A percentile compares a stretch with the other conserved stretches of the same genome.
Evolutionary conservation across 1,140 invertebrate genomes (phyloP).

Genomic region (Fopius arisanus): DNA sequence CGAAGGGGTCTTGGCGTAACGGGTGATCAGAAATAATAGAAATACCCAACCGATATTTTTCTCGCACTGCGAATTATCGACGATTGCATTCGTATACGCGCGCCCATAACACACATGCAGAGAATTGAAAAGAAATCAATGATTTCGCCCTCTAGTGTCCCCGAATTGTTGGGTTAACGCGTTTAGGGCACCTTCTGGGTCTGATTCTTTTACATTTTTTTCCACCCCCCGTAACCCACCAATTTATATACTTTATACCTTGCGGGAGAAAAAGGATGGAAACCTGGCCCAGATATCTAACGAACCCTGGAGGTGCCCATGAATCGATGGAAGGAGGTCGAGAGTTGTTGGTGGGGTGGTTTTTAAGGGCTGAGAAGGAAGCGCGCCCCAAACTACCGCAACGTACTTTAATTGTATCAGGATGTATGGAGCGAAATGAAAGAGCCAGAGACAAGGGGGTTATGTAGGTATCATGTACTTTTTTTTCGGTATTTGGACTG

Average conservation of each 20-base stretch:
- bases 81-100: slow-evolving; percentile 22
- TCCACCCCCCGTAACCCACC: slow-evolving; percentile 21
- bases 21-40: slow-evolving; percentile 20
- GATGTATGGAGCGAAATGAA: slow-evolving; percentile 26
- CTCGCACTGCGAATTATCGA: slow-evolving; percentile 23
- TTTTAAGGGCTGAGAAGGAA: too few species aligned
- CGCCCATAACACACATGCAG: slow-evolving; percentile 8
- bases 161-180: slow-evolving; percentile 20
- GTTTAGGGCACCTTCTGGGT: slow-evolving; percentile 12
- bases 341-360: slow-evolving; percentile 18
- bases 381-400: slow-evolving; percentile 43
- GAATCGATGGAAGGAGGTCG: slow-evolving; percentile 48
- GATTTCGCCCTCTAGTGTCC: slow-evolving; percentile 31
- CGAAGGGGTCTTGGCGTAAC: slow-evolving; percentile 21
- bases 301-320: slow-evolving; percentile 38
- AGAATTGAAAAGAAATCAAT: slow-evolving; percentile 33
- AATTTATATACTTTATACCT: slow-evolving; percentile 22
- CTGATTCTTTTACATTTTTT: neutral
- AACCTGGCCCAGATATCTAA: slow-evolving; percentile 42
- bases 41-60: slow-evolving; percentile 21
- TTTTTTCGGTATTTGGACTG: slow-evolving; percentile 44
- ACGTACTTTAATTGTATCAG: slow-evolving; percentile 56
- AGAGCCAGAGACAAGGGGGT: slow-evolving; percentile 1
- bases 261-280: slow-evolving; percentile 26
- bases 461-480: slow-evolving; percentile 55